Conservation (phyloP, 2,797 vertebrate genomes). For the Anas acuta region DNA sequence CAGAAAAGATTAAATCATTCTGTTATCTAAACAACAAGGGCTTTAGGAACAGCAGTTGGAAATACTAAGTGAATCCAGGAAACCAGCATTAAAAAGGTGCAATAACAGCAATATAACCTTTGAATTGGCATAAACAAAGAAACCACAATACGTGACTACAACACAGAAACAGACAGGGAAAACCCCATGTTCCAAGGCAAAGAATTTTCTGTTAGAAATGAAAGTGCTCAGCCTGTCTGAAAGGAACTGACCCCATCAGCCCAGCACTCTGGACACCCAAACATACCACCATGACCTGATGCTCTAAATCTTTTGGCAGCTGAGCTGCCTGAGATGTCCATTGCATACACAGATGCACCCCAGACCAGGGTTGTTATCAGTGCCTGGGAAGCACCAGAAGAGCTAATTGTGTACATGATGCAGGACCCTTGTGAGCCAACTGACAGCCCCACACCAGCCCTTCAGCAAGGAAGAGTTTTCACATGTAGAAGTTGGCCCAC, state of each 20-base stretch:
- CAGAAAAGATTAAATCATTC: conserved; percentile 25
- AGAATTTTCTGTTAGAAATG: background rate
- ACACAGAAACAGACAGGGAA: background rate
- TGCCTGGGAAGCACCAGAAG: background rate
- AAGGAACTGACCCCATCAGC: background rate
- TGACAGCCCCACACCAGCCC: background rate
- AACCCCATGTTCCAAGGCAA: rapidly evolving
- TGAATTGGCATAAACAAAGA: background rate
- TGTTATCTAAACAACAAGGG: conserved; percentile 16
- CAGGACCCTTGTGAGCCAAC: background rate
- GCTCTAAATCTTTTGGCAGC: rapidly evolving
- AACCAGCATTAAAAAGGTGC: background rate
- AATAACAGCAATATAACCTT: background rate
- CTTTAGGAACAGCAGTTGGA: background rate
- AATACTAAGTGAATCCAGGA: background rate
- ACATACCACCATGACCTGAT: rapidly evolving
- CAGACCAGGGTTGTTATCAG: rapidly evolving
- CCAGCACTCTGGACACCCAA: rapidly evolving
- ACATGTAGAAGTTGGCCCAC: background rate
- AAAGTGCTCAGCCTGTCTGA: background rate
- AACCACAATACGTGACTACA: background rate
- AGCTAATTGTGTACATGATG: rapidly evolving
- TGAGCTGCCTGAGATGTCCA: background rate
- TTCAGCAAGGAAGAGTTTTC: background rate
- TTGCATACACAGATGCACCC: rapidly evolving